Percentiles rank a stretch among this genome's conserved stretches.
Evolutionary conservation across 2,113 vertebrate genomes (phyloP).

Genomic region (Morone chrysops): DNA sequence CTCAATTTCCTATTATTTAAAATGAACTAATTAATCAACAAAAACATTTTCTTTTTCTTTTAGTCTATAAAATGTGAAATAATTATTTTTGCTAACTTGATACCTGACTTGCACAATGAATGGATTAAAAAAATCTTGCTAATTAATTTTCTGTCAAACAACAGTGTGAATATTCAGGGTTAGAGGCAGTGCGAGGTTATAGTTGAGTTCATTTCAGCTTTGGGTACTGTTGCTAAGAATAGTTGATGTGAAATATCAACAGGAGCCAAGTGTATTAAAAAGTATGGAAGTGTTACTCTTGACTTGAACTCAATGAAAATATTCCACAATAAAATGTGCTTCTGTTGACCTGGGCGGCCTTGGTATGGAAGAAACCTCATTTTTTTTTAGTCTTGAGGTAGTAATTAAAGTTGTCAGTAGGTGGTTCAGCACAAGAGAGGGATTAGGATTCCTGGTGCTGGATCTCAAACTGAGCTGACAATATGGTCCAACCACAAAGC

Average conservation of each 20-base stretch:
- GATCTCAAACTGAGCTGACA: constrained; percentile 71
- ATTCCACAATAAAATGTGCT: constrained; percentile 12
- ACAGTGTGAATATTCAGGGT: background rate
- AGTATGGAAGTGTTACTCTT: background rate
- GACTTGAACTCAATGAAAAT: constrained; percentile 4
- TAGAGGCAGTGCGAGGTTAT: background rate
- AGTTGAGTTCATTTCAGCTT: background rate
- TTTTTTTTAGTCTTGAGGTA: background rate
- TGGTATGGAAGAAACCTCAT: constrained; percentile 5
- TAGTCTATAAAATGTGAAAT: background rate
- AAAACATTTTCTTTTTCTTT: background rate
- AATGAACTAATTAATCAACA: background rate
- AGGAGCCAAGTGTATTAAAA: background rate
- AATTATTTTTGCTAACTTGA: background rate
- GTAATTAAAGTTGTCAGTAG: constrained; percentile 71
- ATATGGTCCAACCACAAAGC: constrained; percentile 66
- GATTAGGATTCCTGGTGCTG: constrained; percentile 55
- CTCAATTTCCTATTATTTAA: background rate
- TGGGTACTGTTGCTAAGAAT: background rate
- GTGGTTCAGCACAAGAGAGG: constrained; percentile 43
- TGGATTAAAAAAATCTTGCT: too few species aligned
- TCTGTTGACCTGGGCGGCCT: constrained; percentile 14
- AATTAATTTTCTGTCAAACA: background rate
- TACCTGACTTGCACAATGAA: background rate
- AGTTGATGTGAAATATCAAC: background rate